phyloP scores from a whole-genome alignment of 2,888 invertebrate genomes.

The Drosophila putrida region DNA sequence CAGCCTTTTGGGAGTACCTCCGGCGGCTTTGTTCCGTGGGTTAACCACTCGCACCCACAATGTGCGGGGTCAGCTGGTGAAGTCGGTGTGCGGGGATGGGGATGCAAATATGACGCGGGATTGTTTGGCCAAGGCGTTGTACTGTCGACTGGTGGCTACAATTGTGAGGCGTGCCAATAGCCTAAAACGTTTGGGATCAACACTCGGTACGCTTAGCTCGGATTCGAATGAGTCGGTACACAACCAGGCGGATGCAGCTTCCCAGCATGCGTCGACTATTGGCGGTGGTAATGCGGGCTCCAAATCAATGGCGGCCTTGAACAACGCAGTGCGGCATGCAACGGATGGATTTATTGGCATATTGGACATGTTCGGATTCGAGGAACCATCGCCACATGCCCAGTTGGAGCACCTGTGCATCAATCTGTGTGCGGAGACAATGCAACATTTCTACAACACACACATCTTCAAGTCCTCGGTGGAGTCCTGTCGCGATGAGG shows the following conservation, averaged over 20 bases:
- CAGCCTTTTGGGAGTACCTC: conserved; percentile 89
- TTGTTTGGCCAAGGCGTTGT: conserved; percentile 95
- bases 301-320: conserved; percentile 95
- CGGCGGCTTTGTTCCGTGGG: conserved; percentile 88
- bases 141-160: conserved; percentile 97
- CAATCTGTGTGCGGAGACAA: conserved; percentile 97
- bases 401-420: conserved; percentile 97
- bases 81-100: conserved; percentile 93
- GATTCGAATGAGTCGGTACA: conserved; percentile 95
- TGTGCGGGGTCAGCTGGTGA: conserved; percentile 91
- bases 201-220: conserved; percentile 93
- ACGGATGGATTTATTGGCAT: conserved; percentile 98
- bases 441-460: conserved; percentile 99
- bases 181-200: conserved; percentile 92
- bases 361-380: conserved; percentile 98
- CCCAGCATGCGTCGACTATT: conserved; percentile 94
- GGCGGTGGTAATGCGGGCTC: conserved; percentile 91
- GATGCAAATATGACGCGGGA: conserved; percentile 96
- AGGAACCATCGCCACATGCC: conserved; percentile 93
- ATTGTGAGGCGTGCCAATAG: conserved; percentile 97
- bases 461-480: conserved; percentile 97
- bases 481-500: conserved; percentile 97
- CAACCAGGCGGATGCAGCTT: conserved; percentile 93
- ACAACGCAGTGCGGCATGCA: conserved; percentile 96
- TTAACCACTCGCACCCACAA: conserved; percentile 93